Evolutionary conservation across 2,888 invertebrate species (phyloP).

Genomic region (Pachycephus smyrnensis): DNA sequence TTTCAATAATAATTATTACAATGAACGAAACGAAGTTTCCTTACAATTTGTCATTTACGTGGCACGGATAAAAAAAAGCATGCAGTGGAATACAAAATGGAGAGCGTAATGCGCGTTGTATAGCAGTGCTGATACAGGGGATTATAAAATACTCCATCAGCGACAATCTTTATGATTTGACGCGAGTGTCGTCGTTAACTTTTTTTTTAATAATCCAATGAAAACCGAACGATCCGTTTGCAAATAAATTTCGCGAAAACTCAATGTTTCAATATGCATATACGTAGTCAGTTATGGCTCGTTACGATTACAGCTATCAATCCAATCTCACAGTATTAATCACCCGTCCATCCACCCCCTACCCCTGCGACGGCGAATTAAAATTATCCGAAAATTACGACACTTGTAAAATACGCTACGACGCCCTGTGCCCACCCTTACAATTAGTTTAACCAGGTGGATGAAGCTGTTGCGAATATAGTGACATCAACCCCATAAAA

Average conservation of each 20-base stretch:
- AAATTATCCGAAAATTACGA: constrained; percentile 1
- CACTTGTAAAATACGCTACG: neutral
- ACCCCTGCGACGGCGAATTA: neutral
- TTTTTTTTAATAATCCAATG: neutral
- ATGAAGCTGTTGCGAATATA: neutral
- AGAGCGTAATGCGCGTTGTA: neutral
- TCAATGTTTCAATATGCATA: neutral
- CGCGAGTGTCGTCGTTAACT: neutral
- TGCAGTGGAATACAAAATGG: neutral
- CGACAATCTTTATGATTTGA: neutral
- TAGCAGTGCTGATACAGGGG: neutral
- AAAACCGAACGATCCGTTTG: neutral
- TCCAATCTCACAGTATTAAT: neutral
- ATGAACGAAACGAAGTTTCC: neutral
- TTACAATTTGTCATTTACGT: neutral
- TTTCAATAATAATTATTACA: neutral
- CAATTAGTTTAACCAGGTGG: neutral
- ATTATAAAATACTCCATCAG: neutral
- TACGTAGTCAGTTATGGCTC: neutral
- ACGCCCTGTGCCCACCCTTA: neutral
- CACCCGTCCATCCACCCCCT: neutral
- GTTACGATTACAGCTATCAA: neutral
- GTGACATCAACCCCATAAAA: neutral
- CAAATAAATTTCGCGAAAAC: neutral
- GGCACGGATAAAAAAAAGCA: neutral